A percentile compares a stretch with the other conserved stretches of the same genome.
Evolutionary conservation across 2,888 invertebrate species (phyloP).

Genomic region (Leptarthrus brevirostris): DNA sequence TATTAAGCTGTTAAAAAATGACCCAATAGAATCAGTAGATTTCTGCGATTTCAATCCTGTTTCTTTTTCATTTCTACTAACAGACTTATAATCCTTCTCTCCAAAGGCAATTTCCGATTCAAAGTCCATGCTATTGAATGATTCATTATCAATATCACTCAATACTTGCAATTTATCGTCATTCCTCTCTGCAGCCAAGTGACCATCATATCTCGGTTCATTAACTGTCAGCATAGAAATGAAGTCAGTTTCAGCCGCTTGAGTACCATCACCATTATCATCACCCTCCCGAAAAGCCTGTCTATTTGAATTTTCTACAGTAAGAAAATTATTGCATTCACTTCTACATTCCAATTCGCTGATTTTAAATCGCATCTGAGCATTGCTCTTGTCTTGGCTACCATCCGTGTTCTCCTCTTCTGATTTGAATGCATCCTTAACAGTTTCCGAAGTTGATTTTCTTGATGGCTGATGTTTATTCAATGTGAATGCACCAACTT

Average conservation of each 20-base stretch:
- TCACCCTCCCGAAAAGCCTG: neutral
- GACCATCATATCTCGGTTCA: conserved; percentile 48
- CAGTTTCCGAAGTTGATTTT: conserved; percentile 56
- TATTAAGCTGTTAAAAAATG: conserved; percentile 65
- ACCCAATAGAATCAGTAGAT: conserved; percentile 63
- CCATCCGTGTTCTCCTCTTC: conserved; percentile 56
- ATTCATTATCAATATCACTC: conserved; percentile 68
- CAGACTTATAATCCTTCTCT: conserved; percentile 54
- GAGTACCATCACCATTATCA: conserved; percentile 54
- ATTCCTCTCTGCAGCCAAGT: conserved; percentile 35
- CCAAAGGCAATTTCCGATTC: conserved; percentile 67
- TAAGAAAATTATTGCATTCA: conserved; percentile 32
- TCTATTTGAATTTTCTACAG: conserved; percentile 11
- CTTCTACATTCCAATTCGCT: conserved; percentile 39
- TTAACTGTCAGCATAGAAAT: conserved; percentile 12
- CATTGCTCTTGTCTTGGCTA: conserved; percentile 56
- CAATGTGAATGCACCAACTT: conserved; percentile 54
- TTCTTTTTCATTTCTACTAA: neutral
- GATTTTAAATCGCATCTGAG: conserved; percentile 41
- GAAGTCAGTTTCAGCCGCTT: conserved; percentile 31
- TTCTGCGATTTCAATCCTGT: conserved; percentile 54
- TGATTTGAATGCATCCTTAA: conserved; percentile 59
- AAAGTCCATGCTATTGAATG: conserved; percentile 68
- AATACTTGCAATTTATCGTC: conserved; percentile 66
- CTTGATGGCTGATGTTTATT: conserved; percentile 57